phyloP scores from a whole-genome alignment of 2,113 vertebrate species.

The Pollachius pollachius region DNA sequence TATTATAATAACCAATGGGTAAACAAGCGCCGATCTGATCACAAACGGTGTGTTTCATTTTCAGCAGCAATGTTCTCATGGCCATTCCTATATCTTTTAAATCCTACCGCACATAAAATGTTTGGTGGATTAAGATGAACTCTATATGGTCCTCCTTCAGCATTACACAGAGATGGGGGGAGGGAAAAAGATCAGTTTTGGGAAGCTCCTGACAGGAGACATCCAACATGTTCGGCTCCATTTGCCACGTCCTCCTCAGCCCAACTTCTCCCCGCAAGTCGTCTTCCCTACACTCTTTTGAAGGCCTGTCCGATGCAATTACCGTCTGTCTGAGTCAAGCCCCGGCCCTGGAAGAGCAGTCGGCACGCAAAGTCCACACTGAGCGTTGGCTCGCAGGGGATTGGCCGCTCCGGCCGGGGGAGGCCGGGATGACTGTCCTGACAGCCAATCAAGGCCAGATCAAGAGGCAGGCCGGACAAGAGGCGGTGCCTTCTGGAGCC shows the following conservation, averaged over 20 bases:
- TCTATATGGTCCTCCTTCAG: conserved; percentile 3
- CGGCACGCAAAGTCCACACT: conserved; percentile 25
- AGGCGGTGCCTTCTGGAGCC: conserved; percentile 30
- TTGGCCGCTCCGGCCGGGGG: conserved; percentile 22
- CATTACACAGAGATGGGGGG: neutral
- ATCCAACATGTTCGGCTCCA: conserved; percentile 49
- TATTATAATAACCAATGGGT: too few species aligned
- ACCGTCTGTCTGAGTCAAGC: conserved; percentile 50
- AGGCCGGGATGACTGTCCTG: conserved; percentile 30
- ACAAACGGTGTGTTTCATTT: too few species aligned
- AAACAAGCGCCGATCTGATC: too few species aligned
- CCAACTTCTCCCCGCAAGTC: conserved; percentile 25
- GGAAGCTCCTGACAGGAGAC: conserved; percentile 41
- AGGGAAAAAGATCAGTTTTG: conserved; percentile 10
- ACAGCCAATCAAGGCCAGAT: conserved; percentile 32
- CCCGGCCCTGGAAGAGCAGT: neutral
- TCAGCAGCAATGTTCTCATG: too few species aligned
- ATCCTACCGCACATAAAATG: too few species aligned
- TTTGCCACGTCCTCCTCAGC: conserved; percentile 26
- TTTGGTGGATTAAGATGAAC: too few species aligned
- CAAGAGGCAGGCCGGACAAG: conserved; percentile 29
- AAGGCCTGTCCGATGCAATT: conserved; percentile 55
- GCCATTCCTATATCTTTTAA: neutral
- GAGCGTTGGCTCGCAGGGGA: conserved; percentile 26
- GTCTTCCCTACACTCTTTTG: conserved; percentile 36